Percentiles rank a stretch among this genome's conserved stretches.
Conservation (phyloP, 2,797 vertebrate species). For the Apogon talboti region DNA sequence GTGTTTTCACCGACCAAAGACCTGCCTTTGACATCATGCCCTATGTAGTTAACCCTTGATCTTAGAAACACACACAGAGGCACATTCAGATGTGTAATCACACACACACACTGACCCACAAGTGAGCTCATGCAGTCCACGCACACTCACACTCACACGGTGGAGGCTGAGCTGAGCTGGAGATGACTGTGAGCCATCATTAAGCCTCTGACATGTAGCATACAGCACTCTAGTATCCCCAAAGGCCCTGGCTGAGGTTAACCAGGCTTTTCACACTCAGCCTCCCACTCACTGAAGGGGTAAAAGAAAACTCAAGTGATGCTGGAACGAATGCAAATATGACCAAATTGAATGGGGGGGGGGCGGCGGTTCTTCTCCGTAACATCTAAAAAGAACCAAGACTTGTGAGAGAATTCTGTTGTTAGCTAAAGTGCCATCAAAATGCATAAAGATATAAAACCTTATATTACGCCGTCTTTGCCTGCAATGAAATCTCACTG, state of each 20-base stretch:
- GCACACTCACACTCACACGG: constrained; percentile 23
- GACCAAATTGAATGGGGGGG: constrained; percentile 27
- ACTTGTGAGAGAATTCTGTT: constrained; percentile 18
- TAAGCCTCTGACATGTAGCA: constrained; percentile 75
- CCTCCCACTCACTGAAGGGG: constrained; percentile 47
- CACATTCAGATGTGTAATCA: constrained; percentile 55
- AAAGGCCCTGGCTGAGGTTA: constrained; percentile 73
- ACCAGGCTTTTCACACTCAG: constrained; percentile 74
- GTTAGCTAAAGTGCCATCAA: constrained; percentile 32
- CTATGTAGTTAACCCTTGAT: constrained; percentile 78
- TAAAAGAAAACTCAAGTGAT: constrained; percentile 41
- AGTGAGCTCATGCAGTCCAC: constrained; percentile 16
- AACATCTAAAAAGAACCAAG: constrained; percentile 9
- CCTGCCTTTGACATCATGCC: constrained; percentile 73
- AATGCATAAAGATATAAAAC: constrained; percentile 31
- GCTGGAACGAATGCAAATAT: constrained; percentile 31
- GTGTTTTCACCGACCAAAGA: constrained; percentile 67
- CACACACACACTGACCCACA: constrained; percentile 17
- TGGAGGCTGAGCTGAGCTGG: constrained; percentile 42
- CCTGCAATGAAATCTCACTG: constrained; percentile 31
- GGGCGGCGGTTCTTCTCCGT: background rate
- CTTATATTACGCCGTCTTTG: constrained; percentile 1
- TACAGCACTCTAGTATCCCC: constrained; percentile 63
- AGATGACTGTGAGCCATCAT: constrained; percentile 76
- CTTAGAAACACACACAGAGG: constrained; percentile 63